These are phyloP conservation scores for Perizoma affinitatum DNA, from an alignment of 2,888 invertebrate genomes.

Conservation along the genomic window DNA sequence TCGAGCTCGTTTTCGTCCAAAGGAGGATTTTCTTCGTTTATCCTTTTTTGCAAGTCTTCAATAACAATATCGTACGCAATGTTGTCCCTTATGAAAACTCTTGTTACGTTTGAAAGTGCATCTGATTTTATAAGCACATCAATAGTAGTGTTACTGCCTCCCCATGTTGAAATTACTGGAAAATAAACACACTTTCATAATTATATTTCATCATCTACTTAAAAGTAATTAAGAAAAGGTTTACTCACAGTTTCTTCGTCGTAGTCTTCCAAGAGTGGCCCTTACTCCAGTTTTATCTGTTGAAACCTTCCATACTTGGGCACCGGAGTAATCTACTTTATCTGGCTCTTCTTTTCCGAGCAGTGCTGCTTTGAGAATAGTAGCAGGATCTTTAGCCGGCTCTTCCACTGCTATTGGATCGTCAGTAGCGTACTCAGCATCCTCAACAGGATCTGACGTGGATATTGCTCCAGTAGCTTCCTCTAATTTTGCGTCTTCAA, in stretches of 20 bases:
- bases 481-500: slow-evolving; percentile 35
- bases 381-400: slow-evolving; percentile 35
- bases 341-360: slow-evolving; percentile 45
- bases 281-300: slow-evolving; percentile 76
- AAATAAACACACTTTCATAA: slow-evolving; percentile 20
- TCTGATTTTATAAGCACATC: slow-evolving; percentile 89
- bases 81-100: slow-evolving; percentile 85
- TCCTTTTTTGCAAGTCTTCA: slow-evolving; percentile 90
- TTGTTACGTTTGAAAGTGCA: slow-evolving; percentile 85
- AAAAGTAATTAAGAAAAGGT: background rate
- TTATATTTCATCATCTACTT: background rate
- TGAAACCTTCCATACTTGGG: slow-evolving; percentile 89
- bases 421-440: slow-evolving; percentile 41
- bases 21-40: slow-evolving; percentile 91
- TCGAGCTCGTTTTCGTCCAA: slow-evolving; percentile 86
- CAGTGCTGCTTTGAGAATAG: slow-evolving; percentile 38
- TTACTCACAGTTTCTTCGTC: slow-evolving; percentile 70
- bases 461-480: slow-evolving; percentile 38
- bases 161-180: slow-evolving; percentile 87
- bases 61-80: slow-evolving; percentile 89
- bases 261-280: slow-evolving; percentile 57
- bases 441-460: slow-evolving; percentile 36
- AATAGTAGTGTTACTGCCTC: slow-evolving; percentile 84
- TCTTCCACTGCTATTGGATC: slow-evolving; percentile 34
- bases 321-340: slow-evolving; percentile 88